Base-by-base conservation (phyloP, 2,888 invertebrate species). In the Amphiduros pacificus region DNA sequence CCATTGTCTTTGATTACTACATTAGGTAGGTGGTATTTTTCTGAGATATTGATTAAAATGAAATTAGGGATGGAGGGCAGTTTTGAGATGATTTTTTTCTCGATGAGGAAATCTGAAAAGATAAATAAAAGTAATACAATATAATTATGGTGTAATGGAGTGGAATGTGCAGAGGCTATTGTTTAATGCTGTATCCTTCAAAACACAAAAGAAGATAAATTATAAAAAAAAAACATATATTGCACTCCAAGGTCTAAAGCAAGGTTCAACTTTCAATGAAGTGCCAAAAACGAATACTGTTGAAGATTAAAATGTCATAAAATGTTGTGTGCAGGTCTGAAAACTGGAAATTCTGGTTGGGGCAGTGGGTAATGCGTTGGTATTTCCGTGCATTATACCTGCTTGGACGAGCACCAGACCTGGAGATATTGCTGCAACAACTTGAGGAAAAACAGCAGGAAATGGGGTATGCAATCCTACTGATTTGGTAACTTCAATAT, bases 1-100 rank as follows among this genome's bases (percentile, higher is more conserved):
- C 72, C 20, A 65, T 72, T 32, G 64, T 73, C 3, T 77, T 72
- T 63, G 76, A 76, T 62, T 76, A 73, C 56, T 68, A 64, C 51
- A 71, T 77, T 20, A 70, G 67, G 65, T 66, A 60, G 57, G 53
- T 32, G 11, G n/a, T n/a, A 1, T 17, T 17, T 11, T n/a, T 14
- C 22, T 49, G n/a, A n/a, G 11, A 11, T 11, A 20, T 20, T 22
- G 17, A 50, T 22, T 17, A 32, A 9, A 26, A 52, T 28, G 20
- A 26, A 17, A 50, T 11, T 11, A 22, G 31, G 28, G 53, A 31
- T 17, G 4, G 26, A 29, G n/a, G 6, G 2, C n/a, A 17, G 5
- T n/a, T 26, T 53, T 20, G 11, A n/a, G 24, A 27, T 14, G 11
- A 14, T 52, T 24, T 11, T 52, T 28, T 52, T 52, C n/a, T n/a